A percentile compares a stretch with the other conserved stretches of the same genome.
Conservation (phyloP, 2,113 vertebrate genomes). For the Gymnobelideus leadbeateri region DNA sequence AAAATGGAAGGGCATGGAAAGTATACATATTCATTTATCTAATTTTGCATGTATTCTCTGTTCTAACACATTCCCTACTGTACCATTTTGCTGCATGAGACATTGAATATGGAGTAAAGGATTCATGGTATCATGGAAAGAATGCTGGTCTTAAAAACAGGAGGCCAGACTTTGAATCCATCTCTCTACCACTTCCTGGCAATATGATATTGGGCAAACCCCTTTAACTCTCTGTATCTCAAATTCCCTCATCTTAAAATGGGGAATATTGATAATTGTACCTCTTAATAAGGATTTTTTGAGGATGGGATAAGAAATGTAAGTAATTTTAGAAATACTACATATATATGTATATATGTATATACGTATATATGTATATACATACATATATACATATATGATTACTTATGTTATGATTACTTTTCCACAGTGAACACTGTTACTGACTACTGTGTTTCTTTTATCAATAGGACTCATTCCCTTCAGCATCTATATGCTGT, state of each 20-base stretch:
- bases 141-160: background rate
- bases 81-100: no score
- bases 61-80: no score
- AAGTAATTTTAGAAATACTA: background rate
- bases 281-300: background rate
- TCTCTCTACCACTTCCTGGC: no score
- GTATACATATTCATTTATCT: no score
- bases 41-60: no score
- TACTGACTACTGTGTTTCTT: background rate
- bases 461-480: background rate
- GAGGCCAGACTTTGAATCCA: no score
- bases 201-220: background rate
- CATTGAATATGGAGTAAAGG: no score
- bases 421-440: background rate
- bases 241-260: background rate
- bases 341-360: no score
- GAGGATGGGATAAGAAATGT: background rate
- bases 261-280: background rate
- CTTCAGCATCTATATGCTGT: background rate
- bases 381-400: no score
- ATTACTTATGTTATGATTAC: background rate
- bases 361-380: no score
- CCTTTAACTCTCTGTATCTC: background rate
- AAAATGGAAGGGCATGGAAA: no score
- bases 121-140: background rate